Evolutionary conservation across 2,888 invertebrate genomes (phyloP), one percentile per base, ranked within the genome.

Genomic region (Zygaena filipendulae): DNA sequence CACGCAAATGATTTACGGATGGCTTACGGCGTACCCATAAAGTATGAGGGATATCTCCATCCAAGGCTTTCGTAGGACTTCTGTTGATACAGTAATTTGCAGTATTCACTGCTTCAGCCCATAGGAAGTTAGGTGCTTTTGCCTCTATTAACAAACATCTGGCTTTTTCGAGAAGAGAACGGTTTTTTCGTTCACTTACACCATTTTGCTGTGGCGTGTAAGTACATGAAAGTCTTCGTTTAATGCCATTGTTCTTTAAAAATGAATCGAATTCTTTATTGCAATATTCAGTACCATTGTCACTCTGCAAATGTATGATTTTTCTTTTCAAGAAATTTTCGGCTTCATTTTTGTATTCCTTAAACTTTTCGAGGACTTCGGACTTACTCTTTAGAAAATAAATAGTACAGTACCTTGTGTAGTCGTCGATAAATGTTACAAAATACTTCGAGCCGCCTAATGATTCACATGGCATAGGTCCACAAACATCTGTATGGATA

Each of bases 131-230:
- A 9, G 24, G 24, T 9, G 14, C 14, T 5, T 24, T 24, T 4
- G 13, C 24, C 13, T 24, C 24, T 8, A 24, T 3, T 7, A 24
- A 10, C 14, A 24, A n/a, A 13, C 24, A 24, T 24, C 24, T 2
- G 13, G 24, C 24, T 14, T 8, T 24, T 14, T 24, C 13, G 4
- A 8, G 24, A 4, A 24, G 24, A 4, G n/a, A n/a, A 5, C 23
- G 11, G 7, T 23, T 23, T 24, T 24, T 24, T 14, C 24, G 7
- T 24, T 24, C 23, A 13, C 13, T 13, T 23, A 13, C 13, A 23
- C 23, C 23, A 13, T 23, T 23, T 11, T 23, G 23, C n/a, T 23
- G 23, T 13, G 23, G 23, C 13, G 23, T 23, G 14, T 23, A 23
- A 1, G 14, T 12, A 14, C 23, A 23, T 12, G 13, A 13, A 3